A percentile compares a stretch with the other conserved stretches of the same genome.
Conservation (phyloP, 1,140 invertebrate species). For the Drosophila saltans region DNA sequence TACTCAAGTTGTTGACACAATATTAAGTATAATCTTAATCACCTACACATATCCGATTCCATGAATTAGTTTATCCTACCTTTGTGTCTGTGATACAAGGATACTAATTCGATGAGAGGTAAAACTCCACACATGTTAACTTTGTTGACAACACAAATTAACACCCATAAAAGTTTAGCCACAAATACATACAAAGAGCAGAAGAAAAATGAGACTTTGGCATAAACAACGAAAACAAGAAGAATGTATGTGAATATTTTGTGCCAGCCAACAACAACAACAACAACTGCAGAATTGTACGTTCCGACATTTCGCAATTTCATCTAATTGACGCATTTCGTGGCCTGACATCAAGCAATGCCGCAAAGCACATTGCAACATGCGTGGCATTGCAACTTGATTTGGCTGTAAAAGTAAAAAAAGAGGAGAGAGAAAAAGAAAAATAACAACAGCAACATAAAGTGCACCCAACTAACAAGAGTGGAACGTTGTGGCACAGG, state of each 20-base stretch:
- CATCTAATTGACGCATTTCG: conserved; percentile 80
- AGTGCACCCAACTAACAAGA: conserved; percentile 9
- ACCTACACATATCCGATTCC: conserved; percentile 14
- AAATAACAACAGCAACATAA: conserved; percentile 4
- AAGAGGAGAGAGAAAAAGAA: conserved; percentile 21
- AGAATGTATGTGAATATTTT: conserved; percentile 72
- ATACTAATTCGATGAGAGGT: neutral
- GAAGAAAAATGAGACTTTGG: conserved; percentile 39
- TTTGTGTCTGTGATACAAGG: too few relatives aligned
- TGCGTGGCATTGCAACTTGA: conserved; percentile 56
- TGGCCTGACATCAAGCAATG: conserved; percentile 65
- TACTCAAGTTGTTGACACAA: neutral
- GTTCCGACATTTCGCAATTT: conserved; percentile 71
- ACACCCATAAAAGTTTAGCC: conserved; percentile 76
- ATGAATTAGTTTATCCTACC: conserved; percentile 1
- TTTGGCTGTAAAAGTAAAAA: conserved; percentile 39
- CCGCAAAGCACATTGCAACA: conserved; percentile 36
- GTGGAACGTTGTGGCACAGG: conserved; percentile 16
- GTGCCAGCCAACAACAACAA: conserved; percentile 4
- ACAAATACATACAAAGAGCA: conserved; percentile 34
- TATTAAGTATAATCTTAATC: conserved; percentile 11
- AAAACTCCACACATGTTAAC: conserved; percentile 58
- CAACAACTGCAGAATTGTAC: conserved; percentile 45
- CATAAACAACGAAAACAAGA: conserved; percentile 60
- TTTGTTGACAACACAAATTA: conserved; percentile 80